Conservation (phyloP, 2,888 invertebrate species). For the Plusia festucae region DNA sequence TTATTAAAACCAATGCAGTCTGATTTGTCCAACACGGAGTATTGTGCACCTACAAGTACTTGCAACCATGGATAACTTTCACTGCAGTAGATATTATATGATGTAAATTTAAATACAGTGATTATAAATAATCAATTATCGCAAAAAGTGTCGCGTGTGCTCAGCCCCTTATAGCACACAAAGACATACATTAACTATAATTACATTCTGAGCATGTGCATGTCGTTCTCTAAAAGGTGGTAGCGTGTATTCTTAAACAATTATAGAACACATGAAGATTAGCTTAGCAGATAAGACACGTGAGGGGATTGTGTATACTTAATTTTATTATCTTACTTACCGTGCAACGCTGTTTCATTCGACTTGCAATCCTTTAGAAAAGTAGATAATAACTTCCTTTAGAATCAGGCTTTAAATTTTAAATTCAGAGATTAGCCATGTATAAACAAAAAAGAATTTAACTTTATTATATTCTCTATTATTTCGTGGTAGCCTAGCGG, state of each 20-base stretch:
- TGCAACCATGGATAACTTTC: no score
- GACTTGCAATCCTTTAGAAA: no score
- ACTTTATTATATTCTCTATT: no score
- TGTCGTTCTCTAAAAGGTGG: slow-evolving; percentile 44
- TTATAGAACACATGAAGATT: slow-evolving; percentile 41
- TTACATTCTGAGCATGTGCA: slow-evolving; percentile 55
- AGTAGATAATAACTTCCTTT: no score
- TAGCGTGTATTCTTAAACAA: slow-evolving; percentile 54
- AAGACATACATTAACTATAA: slow-evolving; percentile 40
- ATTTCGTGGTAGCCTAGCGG: no score
- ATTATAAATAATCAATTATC: slow-evolving; percentile 8
- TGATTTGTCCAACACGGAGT: neutral
- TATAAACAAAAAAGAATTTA: no score
- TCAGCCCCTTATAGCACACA: slow-evolving; percentile 22
- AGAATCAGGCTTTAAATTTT: no score
- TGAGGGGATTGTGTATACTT: slow-evolving; percentile 32
- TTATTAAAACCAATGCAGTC: no score
- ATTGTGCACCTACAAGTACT: neutral
- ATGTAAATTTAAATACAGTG: neutral
- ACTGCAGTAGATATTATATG: neutral
- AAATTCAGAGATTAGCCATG: no score
- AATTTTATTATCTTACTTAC: slow-evolving; percentile 12
- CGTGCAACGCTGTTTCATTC: no score
- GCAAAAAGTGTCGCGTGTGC: slow-evolving; percentile 42
- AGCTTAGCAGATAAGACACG: slow-evolving; percentile 43